Conservation (phyloP, 2,888 invertebrate species). For the Laothoe populi region DNA sequence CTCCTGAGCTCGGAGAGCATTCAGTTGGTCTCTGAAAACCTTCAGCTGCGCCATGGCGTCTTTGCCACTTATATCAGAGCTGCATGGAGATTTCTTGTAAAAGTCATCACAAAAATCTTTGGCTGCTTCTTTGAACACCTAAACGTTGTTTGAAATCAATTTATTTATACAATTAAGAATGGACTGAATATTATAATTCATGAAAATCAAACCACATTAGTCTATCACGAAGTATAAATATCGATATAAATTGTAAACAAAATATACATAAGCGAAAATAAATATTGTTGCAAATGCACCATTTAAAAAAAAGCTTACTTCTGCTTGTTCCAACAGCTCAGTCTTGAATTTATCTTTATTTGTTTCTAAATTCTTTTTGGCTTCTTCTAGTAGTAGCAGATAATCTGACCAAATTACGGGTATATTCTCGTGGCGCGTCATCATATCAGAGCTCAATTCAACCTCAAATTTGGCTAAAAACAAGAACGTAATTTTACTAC, state of each 20-base stretch:
- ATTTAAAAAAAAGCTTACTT: slow-evolving; percentile 60
- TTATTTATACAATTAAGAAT: neutral
- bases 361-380: slow-evolving; percentile 89
- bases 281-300: neutral
- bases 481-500: too few species aligned
- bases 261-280: too few species aligned
- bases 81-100: slow-evolving; percentile 87
- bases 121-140: slow-evolving; percentile 88
- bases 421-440: slow-evolving; percentile 83
- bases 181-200: too few species aligned
- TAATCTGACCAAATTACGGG: slow-evolving; percentile 89
- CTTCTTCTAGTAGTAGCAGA: slow-evolving; percentile 87
- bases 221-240: too few species aligned
- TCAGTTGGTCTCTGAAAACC: slow-evolving; percentile 80
- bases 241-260: too few species aligned
- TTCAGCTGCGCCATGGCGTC: slow-evolving; percentile 85
- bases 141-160: slow-evolving; percentile 19
- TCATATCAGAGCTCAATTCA: slow-evolving; percentile 86
- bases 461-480: slow-evolving; percentile 89
- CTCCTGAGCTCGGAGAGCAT: slow-evolving; percentile 87
- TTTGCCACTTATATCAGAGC: slow-evolving; percentile 82
- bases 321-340: slow-evolving; percentile 88
- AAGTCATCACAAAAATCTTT: slow-evolving; percentile 89
- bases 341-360: slow-evolving; percentile 90
- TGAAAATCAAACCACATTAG: too few species aligned